Conservation (phyloP, 1,140 invertebrate species). For the Zaprionus ghesquierei region DNA sequence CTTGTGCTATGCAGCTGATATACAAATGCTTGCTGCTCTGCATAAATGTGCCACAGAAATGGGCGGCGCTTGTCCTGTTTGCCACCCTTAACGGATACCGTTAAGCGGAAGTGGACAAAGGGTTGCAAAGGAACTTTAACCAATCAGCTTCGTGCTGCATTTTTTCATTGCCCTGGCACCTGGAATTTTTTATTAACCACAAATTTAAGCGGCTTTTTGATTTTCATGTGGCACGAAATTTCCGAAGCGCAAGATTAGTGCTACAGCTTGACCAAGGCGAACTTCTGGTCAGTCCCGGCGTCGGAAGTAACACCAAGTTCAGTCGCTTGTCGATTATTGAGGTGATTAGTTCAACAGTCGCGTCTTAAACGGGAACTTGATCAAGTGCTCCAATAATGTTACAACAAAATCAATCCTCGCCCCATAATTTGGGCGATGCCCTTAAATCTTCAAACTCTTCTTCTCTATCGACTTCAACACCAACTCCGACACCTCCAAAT, state of each 20-base stretch:
- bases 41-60: background rate
- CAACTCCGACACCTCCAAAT: slow-evolving; percentile 9
- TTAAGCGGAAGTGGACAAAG: slow-evolving; percentile 20
- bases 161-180: slow-evolving; percentile 36
- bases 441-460: slow-evolving; percentile 17
- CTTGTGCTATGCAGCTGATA: background rate
- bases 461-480: background rate
- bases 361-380: background rate
- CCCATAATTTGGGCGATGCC: slow-evolving; percentile 22
- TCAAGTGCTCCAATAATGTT: slow-evolving; percentile 30
- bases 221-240: slow-evolving; percentile 51
- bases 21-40: slow-evolving; percentile 1
- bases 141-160: slow-evolving; percentile 32
- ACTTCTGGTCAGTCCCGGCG: slow-evolving; percentile 16
- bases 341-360: slow-evolving; percentile 54
- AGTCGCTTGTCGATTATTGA: slow-evolving; percentile 61
- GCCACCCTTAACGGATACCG: slow-evolving; percentile 17
- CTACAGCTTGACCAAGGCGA: slow-evolving; percentile 50
- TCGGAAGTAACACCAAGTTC: slow-evolving; percentile 59
- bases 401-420: slow-evolving; percentile 40
- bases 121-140: slow-evolving; percentile 18
- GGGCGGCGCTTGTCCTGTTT: slow-evolving; percentile 40
- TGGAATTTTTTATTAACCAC: slow-evolving; percentile 55
- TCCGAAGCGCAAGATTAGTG: slow-evolving; percentile 44
- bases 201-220: slow-evolving; percentile 54